Base-by-base conservation (phyloP, 2,113 vertebrate genomes). In the Lota lota region DNA sequence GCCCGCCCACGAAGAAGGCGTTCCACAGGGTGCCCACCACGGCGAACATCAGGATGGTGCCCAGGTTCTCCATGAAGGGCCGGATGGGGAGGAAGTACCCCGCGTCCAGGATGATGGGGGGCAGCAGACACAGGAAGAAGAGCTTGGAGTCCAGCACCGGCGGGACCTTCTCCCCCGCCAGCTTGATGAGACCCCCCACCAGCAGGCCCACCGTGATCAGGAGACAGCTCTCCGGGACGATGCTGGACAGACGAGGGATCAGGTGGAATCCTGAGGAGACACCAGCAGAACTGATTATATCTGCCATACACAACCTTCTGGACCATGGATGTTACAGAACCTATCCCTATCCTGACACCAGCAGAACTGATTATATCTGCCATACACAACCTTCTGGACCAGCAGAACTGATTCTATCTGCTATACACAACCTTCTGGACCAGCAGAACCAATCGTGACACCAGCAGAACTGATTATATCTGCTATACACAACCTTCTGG, bases 21-120 rank as follows among this genome's bases (percentile, higher is more conserved):
- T 99, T 99, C 97, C 97, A 99, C 69, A 99, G 83, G 0, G 97
- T 99, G 62, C 97, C 97, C 79, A 99, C 92, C 62, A 99, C 97
- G 0, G 97, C 97, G 1, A 99, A 99, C 83, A 98, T 96, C 62
- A 99, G 91, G 90, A 99, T 99, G 28, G 97, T 99, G 82, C 97
- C 97, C 88, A 99, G 69, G 89, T 99, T 99, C 88, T 99, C 97
- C 0, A 94, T 94, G 90, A 99, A 99, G 17, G 95, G 92, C n/a
- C 97, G 92, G 64, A 99, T 91, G 0, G 97, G 97, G 66, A 99
- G 88, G 89, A 99, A 99, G 83, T 99, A 99, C 84, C 97, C 97
- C 0, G 97, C 97, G 0, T 99, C 97, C 86, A 99, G 87, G 88
- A 99, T 99, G 89, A 99, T 99, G 81, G 97, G 97, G 0, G 97